A percentile compares a stretch with the other conserved stretches of the same genome.
phyloP scores from a whole-genome alignment of 1,140 invertebrate species.

The Drosophila watanabei region DNA sequence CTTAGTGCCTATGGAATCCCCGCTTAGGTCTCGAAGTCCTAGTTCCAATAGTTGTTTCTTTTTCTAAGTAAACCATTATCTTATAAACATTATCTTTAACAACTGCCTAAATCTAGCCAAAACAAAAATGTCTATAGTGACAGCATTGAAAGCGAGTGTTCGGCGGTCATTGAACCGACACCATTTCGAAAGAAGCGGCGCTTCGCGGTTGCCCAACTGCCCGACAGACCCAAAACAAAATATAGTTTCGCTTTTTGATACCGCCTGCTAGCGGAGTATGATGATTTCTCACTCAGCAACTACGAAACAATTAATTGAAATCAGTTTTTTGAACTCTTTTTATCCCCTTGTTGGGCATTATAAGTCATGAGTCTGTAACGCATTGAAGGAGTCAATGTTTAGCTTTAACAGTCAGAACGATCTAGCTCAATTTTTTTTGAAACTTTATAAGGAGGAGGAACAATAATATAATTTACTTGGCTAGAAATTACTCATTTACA shows the following conservation, averaged over 20 bases:
- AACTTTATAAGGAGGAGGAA: too few relatives aligned
- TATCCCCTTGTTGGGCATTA: too few relatives aligned
- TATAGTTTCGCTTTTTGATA: constrained; percentile 46
- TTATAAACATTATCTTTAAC: neutral
- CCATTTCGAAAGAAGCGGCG: constrained; percentile 36
- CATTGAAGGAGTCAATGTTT: too few relatives aligned
- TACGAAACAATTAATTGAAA: neutral
- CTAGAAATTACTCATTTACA: too few relatives aligned
- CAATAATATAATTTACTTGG: too few relatives aligned
- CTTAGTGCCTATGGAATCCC: neutral
- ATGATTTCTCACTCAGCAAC: neutral
- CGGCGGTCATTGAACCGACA: constrained; percentile 32
- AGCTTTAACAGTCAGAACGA: too few relatives aligned
- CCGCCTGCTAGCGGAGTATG: constrained; percentile 5
- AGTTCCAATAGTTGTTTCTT: neutral
- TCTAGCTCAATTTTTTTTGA: too few relatives aligned
- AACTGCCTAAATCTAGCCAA: neutral
- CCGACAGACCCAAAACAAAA: constrained; percentile 47
- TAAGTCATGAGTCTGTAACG: too few relatives aligned
- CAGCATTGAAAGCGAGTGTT: neutral
- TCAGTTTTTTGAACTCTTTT: neutral
- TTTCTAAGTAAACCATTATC: neutral
- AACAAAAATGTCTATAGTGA: neutral
- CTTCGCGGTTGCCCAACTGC: constrained; percentile 35
- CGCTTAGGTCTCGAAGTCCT: fast-evolving